phyloP scores from a whole-genome alignment of 2,797 vertebrate genomes.

The Loriculus beryllinus region DNA sequence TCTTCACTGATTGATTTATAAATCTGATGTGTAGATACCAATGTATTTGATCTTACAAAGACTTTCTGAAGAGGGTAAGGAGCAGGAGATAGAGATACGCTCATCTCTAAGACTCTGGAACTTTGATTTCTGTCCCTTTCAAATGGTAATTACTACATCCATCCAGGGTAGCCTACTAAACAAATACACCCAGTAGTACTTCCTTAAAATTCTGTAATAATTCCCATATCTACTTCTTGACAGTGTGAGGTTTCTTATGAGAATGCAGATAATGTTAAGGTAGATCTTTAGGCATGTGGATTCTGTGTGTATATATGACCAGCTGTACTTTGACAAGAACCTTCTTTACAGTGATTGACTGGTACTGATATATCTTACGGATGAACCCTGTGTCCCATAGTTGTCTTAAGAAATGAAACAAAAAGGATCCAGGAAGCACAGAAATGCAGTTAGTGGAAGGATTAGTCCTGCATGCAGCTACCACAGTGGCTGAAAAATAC shows the following conservation, averaged over 20 bases:
- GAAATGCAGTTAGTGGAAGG: background rate
- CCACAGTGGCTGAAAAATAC: background rate
- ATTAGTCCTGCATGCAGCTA: background rate
- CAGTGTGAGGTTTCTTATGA: background rate
- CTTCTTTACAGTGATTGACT: background rate
- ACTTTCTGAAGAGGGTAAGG: background rate
- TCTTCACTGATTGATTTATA: background rate
- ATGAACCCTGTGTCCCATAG: background rate
- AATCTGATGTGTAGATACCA: background rate
- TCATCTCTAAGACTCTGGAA: background rate
- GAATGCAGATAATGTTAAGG: background rate
- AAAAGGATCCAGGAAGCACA: background rate
- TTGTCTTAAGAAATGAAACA: background rate
- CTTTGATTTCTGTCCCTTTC: background rate
- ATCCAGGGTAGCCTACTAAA: background rate
- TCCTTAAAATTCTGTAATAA: background rate
- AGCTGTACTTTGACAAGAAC: background rate
- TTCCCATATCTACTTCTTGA: background rate
- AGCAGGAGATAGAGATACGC: background rate
- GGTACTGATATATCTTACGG: background rate
- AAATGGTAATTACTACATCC: background rate
- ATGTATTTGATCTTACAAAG: background rate
- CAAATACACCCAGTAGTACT: background rate
- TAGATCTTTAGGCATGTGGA: background rate
- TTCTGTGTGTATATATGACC: background rate